phyloP scores from a whole-genome alignment of 2,797 vertebrate species.

The Molossus alvarezi region DNA sequence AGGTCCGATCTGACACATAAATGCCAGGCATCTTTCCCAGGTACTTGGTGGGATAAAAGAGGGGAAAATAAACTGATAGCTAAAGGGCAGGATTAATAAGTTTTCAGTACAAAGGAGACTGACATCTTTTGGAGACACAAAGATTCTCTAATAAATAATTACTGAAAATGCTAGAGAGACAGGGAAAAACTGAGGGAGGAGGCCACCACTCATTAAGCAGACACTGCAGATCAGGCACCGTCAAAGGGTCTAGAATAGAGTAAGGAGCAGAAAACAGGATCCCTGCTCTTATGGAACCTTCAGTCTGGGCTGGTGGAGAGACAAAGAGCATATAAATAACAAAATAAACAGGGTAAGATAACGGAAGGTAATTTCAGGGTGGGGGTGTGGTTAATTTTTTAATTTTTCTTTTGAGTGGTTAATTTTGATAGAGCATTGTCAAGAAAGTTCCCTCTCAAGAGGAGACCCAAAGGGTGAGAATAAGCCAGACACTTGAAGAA shows the following conservation, averaged over 20 bases:
- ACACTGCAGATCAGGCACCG: not conserved
- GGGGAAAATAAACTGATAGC: not conserved
- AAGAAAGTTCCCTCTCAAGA: not conserved
- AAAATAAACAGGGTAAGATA: not conserved
- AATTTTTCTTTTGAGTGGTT: not conserved
- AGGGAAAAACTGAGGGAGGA: not conserved
- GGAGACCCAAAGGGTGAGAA: not conserved
- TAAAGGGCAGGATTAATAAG: not conserved
- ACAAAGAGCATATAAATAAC: not conserved
- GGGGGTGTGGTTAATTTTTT: not conserved
- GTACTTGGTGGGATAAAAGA: not conserved
- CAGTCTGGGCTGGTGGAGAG: not conserved
- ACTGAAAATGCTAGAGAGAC: not conserved
- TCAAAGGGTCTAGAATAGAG: not conserved
- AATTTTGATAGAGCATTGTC: not conserved
- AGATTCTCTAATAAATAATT: slow-evolving; percentile 50
- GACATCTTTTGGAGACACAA: not conserved
- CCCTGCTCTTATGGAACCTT: not conserved
- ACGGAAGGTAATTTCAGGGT: not conserved
- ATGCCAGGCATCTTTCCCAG: not conserved
- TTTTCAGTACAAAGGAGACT: slow-evolving; percentile 49
- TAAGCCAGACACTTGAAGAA: not conserved
- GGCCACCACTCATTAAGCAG: not conserved
- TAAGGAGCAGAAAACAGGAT: not conserved
- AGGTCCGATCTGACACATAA: not conserved